Percentiles rank a stretch among this genome's conserved stretches.
Evolutionary conservation across 2,888 invertebrate species (phyloP).

Genomic region (Eristalis tenax): DNA sequence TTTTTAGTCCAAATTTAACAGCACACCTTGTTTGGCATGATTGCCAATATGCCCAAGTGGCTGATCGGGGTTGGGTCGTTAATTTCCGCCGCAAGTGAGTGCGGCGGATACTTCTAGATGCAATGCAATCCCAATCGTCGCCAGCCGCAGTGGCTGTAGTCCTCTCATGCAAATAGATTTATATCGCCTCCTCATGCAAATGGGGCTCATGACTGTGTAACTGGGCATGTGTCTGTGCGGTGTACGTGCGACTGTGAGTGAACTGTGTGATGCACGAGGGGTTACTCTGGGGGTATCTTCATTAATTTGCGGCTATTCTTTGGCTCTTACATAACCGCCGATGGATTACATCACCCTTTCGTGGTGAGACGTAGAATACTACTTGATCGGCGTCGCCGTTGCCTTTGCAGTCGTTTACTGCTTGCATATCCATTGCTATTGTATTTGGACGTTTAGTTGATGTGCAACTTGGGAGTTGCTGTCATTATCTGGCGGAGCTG

Average conservation of each 20-base stretch:
- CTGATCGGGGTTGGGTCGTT: slow-evolving; percentile 34
- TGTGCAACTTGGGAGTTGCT: neutral
- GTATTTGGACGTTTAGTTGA: neutral
- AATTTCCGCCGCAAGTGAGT: slow-evolving; percentile 36
- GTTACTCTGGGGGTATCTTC: neutral
- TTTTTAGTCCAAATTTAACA: slow-evolving; percentile 25
- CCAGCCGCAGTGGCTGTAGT: neutral
- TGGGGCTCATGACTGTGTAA: neutral
- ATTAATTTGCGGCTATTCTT: neutral
- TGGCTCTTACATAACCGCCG: neutral
- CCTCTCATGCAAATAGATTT: slow-evolving; percentile 26
- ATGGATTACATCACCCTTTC: neutral
- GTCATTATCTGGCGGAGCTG: neutral
- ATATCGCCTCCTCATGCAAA: slow-evolving; percentile 29
- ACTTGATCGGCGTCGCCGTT: neutral
- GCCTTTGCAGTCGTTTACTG: neutral
- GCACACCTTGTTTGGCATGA: slow-evolving; percentile 62
- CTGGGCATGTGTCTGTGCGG: neutral
- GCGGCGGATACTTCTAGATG: slow-evolving; percentile 24
- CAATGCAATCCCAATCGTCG: slow-evolving; percentile 37
- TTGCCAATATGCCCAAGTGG: slow-evolving; percentile 49
- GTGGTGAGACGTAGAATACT: neutral
- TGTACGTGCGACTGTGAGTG: neutral
- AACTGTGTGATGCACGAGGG: neutral
- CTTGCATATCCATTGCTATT: neutral